phyloP scores from a whole-genome alignment of 2,797 vertebrate species.

The Notoglanidium macrostoma region DNA sequence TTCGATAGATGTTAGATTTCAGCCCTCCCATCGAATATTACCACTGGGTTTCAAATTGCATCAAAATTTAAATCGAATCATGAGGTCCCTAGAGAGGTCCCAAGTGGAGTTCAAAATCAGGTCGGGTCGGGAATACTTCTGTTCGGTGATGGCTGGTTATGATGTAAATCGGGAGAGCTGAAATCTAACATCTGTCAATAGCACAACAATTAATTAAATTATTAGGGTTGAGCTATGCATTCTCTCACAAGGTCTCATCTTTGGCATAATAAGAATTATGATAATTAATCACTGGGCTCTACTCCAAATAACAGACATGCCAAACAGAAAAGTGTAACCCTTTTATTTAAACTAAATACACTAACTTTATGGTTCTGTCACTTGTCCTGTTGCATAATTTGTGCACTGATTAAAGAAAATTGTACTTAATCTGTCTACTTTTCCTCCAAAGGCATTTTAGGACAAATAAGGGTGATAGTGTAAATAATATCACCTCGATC shows the following conservation, averaged over 20 bases:
- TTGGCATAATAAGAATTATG: neutral
- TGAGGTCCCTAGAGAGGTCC: neutral
- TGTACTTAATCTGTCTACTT: neutral
- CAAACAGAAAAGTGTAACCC: neutral
- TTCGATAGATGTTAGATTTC: neutral
- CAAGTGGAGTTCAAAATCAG: neutral
- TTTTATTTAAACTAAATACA: neutral
- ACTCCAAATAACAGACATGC: neutral
- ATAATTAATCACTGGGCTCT: neutral
- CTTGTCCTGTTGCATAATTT: neutral
- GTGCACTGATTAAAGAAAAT: neutral
- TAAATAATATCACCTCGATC: neutral
- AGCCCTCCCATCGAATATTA: neutral
- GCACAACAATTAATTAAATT: neutral
- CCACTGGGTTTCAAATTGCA: neutral
- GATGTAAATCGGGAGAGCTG: neutral
- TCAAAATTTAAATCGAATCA: neutral
- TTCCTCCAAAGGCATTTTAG: neutral
- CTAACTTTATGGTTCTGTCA: neutral
- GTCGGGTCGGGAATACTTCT: neutral
- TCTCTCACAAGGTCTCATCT: neutral
- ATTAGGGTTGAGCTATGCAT: neutral
- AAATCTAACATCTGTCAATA: neutral
- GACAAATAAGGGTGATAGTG: neutral
- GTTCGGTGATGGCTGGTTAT: neutral